Conservation (phyloP, 2,113 vertebrate genomes). For the Pycnonotus jocosus region DNA sequence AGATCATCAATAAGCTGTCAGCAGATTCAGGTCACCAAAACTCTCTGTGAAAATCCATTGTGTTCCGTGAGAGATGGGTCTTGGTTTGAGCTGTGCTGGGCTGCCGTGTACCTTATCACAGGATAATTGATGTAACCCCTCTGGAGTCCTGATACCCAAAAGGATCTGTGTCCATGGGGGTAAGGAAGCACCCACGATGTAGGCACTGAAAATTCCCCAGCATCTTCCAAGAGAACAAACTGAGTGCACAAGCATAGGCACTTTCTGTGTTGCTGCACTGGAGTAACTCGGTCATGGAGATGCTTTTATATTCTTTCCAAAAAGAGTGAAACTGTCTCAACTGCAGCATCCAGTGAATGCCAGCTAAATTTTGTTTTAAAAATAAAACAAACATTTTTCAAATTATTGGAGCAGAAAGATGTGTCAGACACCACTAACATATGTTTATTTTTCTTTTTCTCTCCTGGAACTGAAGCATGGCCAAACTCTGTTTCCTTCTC, state of each 20-base stretch:
- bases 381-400: slow-evolving; percentile 67
- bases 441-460: slow-evolving; percentile 73
- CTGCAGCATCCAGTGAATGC: slow-evolving; percentile 49
- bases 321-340: neutral
- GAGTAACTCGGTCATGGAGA: neutral
- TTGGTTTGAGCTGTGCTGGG: neutral
- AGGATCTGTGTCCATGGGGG: neutral
- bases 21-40: neutral
- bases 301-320: neutral
- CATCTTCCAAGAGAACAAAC: neutral
- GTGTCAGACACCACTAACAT: slow-evolving; percentile 76
- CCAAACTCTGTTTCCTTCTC: slow-evolving; percentile 37
- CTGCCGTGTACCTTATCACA: fast-evolving
- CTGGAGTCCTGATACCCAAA: neutral
- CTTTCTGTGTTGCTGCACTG: neutral
- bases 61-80: neutral
- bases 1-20: neutral
- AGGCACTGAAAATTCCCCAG: neutral
- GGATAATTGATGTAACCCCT: neutral
- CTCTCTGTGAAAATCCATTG: neutral
- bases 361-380: slow-evolving; percentile 66
- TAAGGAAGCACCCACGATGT: neutral
- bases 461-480: slow-evolving; percentile 67
- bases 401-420: slow-evolving; percentile 72
- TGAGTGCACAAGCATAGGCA: neutral